A percentile compares a stretch with the other conserved stretches of the same genome.
Conservation (phyloP, 2,797 vertebrate species). For the Miichthys miiuy region DNA sequence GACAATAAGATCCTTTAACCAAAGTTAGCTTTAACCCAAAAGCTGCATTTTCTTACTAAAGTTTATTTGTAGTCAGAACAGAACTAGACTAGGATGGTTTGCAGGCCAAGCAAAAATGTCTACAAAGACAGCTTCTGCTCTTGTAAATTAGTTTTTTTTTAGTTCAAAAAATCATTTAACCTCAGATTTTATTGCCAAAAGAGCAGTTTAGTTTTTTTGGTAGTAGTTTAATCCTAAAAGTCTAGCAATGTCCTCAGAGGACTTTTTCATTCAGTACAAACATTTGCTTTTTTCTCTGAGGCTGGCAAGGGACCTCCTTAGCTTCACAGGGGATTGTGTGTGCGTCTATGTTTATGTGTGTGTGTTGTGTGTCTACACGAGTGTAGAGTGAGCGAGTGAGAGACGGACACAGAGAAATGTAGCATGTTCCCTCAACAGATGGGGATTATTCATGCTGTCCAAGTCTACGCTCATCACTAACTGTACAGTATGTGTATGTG, state of each 20-base stretch:
- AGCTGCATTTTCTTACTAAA: not conserved
- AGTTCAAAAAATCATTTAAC: slow-evolving; percentile 16
- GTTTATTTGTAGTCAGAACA: not conserved
- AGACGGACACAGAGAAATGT: slow-evolving; percentile 48
- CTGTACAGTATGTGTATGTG: slow-evolving; percentile 38
- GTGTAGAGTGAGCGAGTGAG: slow-evolving; percentile 25
- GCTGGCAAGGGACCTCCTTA: slow-evolving; percentile 34
- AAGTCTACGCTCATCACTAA: slow-evolving; percentile 36
- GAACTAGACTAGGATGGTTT: not conserved
- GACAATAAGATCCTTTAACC: too few relatives aligned
- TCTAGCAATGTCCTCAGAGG: slow-evolving; percentile 31
- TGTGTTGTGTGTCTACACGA: not conserved
- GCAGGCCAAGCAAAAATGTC: not conserved
- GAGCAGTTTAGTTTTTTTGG: slow-evolving; percentile 14
- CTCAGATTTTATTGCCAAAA: slow-evolving; percentile 25
- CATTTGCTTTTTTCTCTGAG: slow-evolving; percentile 37
- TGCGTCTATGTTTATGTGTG: not conserved
- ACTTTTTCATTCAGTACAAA: slow-evolving; percentile 34
- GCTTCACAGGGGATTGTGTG: slow-evolving; percentile 32
- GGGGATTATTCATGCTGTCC: slow-evolving; percentile 71
- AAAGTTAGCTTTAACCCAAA: too few relatives aligned
- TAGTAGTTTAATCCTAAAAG: slow-evolving; percentile 23
- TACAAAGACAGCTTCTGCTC: not conserved
- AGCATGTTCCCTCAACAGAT: slow-evolving; percentile 71
- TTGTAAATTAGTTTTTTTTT: not conserved